Evolutionary conservation across 1,140 invertebrate species (phyloP), one percentile per base, ranked within the genome.

Genomic region (Steinernema feltiae): DNA sequence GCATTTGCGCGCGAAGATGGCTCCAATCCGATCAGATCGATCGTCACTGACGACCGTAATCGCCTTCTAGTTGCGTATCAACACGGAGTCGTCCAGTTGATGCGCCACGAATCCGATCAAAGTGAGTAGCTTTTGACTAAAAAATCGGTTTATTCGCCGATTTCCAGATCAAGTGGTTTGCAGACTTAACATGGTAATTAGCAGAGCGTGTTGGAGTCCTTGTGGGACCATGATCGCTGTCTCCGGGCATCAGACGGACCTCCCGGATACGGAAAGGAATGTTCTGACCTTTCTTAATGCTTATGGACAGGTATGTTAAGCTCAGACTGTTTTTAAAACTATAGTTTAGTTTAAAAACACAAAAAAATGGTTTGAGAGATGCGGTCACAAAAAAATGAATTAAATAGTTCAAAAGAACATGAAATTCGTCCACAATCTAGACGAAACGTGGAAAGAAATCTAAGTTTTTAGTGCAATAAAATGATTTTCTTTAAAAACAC

Each of bases 281-380:
- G 91, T 93, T 41, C 91, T 98, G 1, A 92, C 94, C 80, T 97
- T 98, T 86, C 96, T 94, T 84, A 92, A 90, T 72, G 91, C 93
- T 0, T 92, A 91, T 87, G 95, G 95, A 77, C 91, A 93, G 86
- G 91, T 92, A 88, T 77, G 77, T 41, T 41, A 7, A 41, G 35
- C 18, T 41, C 18, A 7, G 18, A 7, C 7, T 7, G 35, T 18
- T 7, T 41, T 78, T 72, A 30, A 31, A 27, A 27, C 69, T 77
- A 32, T 32, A n/a, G n/a, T 70, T 32, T 73, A 15, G n/a, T n/a
- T n/a, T n/a, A n/a, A n/a, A n/a, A n/a, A n/a, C n/a, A n/a, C n/a
- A n/a, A n/a, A n/a, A n/a, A n/a, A n/a, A n/a, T n/a, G n/a, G n/a
- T n/a, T n/a, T n/a, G n/a, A n/a, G n/a, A n/a, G n/a, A n/a, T n/a